Base-by-base conservation (phyloP, 2,888 invertebrate genomes). In the Perizoma flavofasciatum region DNA sequence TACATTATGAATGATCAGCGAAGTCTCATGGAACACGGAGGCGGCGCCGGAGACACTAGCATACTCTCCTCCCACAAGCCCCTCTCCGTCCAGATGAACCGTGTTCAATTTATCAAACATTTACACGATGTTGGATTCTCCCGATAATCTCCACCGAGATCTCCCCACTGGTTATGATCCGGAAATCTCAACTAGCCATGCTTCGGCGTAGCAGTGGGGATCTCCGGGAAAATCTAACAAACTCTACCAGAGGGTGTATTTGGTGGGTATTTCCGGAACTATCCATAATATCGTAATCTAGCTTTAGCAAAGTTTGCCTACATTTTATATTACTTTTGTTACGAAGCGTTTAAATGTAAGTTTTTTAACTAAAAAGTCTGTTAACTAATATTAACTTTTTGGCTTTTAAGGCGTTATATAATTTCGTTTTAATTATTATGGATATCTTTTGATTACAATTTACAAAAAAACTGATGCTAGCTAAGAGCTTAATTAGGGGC, bases 11-110 rank as follows among this genome's bases (percentile, higher is more conserved):
- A 22, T 22, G 22, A 22, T 22, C 22, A 43, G 46, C 33, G n/a
- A 40, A 45, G 50, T 39, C 11, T 22, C 35, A 50, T 7, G 22
- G 43, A 46, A 33, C 6, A 33, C 32, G 46, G 5, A 4, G 8
- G 4, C 32, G 58, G 64, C 59, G 61, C 51, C 39, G 45, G 5
- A 50, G 44, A 48, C 43, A 39, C 49, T 46, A 53, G 10, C 54
- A 50, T 54, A 51, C 37, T 81, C 82, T 73, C 68, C 67, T 79
- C 76, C 71, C 78, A 82, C 80, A 82, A 77, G 82, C 83, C 85
- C 88, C 86, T 86, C 83, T 90, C 90, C 90, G 90, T 90, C 91
- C 90, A 90, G 82, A 73, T 83, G 68, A 86, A 81, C 80, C 83
- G 89, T 91, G 89, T 89, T 90, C 89, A 89, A 86, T 81, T 83